Evolutionary conservation across 2,888 invertebrate genomes (phyloP), one percentile per base, ranked within the genome.

Genomic region (Sesia bembeciformis): DNA sequence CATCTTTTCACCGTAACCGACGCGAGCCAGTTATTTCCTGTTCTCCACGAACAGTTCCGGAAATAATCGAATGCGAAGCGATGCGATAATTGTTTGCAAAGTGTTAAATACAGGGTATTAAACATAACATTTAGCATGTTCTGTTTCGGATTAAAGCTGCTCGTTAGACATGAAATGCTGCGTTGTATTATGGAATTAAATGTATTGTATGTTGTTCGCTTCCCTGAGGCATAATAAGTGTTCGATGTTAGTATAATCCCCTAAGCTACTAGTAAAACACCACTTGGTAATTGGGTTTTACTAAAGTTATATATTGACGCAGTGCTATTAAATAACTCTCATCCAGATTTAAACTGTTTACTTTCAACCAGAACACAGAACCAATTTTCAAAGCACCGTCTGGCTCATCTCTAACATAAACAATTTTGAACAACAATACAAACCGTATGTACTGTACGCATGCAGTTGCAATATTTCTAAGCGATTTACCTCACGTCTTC

Each of bases 1-100:
- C 78, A 82, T 86, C 81, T 82, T 74, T 69, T 71, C 70, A 72
- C 75, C 71, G 73, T 65, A 71, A 69, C 72, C 67, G 68, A 5
- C 3, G 5, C 42, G 42, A 7, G 5, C 42, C 42, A 1, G 42
- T 42, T 42, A 7, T 42, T 6, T 42, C 42, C 42, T 5, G 42
- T 42, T 3, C 7, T 1, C 7, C 42, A 7, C 42, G 42, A 42
- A 42, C 42, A 7, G 5, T 6, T 42, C 5, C 42, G 42, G 54
- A 62, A 61, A 56, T 43, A 49, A 39, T 56, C 65, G 65, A 66
- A 53, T 39, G 42, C 42, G 5, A 23, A 58, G 23, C 58, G 60
- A 62, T 54, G 42, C 40, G 41, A 40, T 58, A 61, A 61, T 61
- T 59, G 56, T 54, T 52, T 52, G 49, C 53, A 40, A 52, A 51